Base-by-base conservation (phyloP, 2,113 vertebrate species). In the Podilymbus podiceps region DNA sequence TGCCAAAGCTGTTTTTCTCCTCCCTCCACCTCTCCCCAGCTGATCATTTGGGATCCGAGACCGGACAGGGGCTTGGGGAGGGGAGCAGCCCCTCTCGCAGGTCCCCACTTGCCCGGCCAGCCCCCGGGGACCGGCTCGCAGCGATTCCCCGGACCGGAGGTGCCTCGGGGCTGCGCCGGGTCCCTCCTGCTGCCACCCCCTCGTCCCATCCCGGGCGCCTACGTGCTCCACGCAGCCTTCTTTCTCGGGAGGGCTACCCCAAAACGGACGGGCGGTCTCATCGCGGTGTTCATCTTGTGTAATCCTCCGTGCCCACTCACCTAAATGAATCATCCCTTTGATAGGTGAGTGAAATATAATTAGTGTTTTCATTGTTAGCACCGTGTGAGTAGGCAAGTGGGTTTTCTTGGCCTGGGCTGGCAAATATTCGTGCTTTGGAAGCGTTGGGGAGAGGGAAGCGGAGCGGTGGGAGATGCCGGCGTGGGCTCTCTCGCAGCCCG, bases 341-440 rank as follows among this genome's bases (percentile, higher is more conserved):
- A 96, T 93, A 96, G 96, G 93, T 94, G 94, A 96, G 96, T 30
- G 85, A 90, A 96, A 92, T 92, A 86, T 90, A 93, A 97, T 96
- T 95, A 90, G 90, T 96, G 85, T 96, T 96, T 96, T 84, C 96
- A 96, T 94, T 96, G 96, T 96, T 96, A 95, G 96, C 77, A 35
- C 92, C 2, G 25, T 24, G 52, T 80, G 88, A 96, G 92, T 92
- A 94, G 96, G 96, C 96, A 96, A 74, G 92, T 86, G 80, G 90
- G 85, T 77, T 95, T 93, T 96, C 90, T 93, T 90, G 95, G 93
- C 90, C 90, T 3, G 2, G 68, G 79, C 63, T 86, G 79, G 79
- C 75, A 74, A 25, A 77, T 71, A 6, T 94, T 88, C 7, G 5
- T 94, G 75, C 75, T 67, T 53, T 71, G 71, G 31, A 19, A 63